Base-by-base conservation (phyloP, 1,140 invertebrate genomes). In the Telenomus remus region DNA sequence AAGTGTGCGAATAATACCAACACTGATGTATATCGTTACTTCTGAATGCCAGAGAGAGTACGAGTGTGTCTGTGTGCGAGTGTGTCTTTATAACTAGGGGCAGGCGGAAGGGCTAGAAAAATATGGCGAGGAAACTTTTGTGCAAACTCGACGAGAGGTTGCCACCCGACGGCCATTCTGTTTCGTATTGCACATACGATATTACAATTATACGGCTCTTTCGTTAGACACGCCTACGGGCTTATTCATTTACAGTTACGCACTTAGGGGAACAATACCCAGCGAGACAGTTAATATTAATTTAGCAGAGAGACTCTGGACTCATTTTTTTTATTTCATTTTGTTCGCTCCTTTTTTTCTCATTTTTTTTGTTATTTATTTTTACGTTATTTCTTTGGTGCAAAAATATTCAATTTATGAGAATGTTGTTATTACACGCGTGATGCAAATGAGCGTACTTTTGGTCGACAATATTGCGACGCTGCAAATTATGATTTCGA, bases 41-140 rank as follows among this genome's bases (percentile, higher is more conserved):
- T 66, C 16, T 50, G 68, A 71, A 59, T 65, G 69, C 43, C 53
- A 47, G 56, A 44, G 19, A 61, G 60, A 54, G 44, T 44, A 50
- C 15, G 1, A 35, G 57, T 48, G 44, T 33, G 42, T 48, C 14
- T 54, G 47, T 61, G 60, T 77, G 64, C 72, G 27, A 19, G 51
- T 68, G 53, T 64, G 71, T 68, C 63, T 74, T 74, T 68, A 55
- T 63, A 64, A 71, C 75, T 66, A 72, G 75, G 68, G 68, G 75
- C 57, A 54, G 54, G 69, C 75, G 65, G 75, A 69, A 69, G 75
- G 75, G 75, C 69, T 78, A 69, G 68, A 73, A 73, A 78, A 78
- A 78, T 78, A 78, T 78, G 75, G 75, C 75, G 75, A 57, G 59
- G 69, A 73, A 73, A 71, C 75, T 72, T 78, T 73, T 78, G 75